Evolutionary conservation across 2,888 invertebrate species (phyloP), one percentile per base, ranked within the genome.

Genomic region (Trichopoda pennipes): DNA sequence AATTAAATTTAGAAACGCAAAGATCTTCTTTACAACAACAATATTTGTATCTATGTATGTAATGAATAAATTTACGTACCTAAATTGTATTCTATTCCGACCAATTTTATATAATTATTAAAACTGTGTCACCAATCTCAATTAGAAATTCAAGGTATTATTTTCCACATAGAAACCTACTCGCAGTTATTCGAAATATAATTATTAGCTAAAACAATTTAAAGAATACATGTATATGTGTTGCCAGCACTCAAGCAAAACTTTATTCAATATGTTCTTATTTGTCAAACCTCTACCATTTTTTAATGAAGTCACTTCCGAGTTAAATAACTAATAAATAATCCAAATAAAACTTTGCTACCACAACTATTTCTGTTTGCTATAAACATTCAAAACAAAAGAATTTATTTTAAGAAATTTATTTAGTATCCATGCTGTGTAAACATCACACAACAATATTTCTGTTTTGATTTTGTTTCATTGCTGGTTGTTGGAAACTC

Each of bases 341-440:
- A 87, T 82, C 83, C 86, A 87, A 87, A 87, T 51, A 76, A 80
- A 80, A 78, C 49, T 80, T 77, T 77, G 84, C 86, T 88, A 87
- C 87, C 87, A 88, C 89, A 88, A 89, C 87, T 88, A 88, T 87
- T 88, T 88, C 86, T 86, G 16, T 66, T 56, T 66, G 60, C 61
- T 12, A 60, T 63, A 74, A 19, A 44, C 17, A 12, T 21, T 58
- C n/a, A 53, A 32, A 32, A 56, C 19, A 85, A 88, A 88, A 86
- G 86, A 88, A 89, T 86, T 88, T 87, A 86, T 88, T 88, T 86
- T 86, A 85, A 80, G 73, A 79, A 79, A 73, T 79, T 72, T 75
- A 66, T 42, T 77, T 81, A 74, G 69, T 79, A 80, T 80, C 58
- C 35, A 42, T 60, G n/a, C 64, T 70, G 76, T 76, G 72, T 70